Evolutionary conservation across 2,888 invertebrate species (phyloP).

Genomic region (Teinopalpus imperialis): DNA sequence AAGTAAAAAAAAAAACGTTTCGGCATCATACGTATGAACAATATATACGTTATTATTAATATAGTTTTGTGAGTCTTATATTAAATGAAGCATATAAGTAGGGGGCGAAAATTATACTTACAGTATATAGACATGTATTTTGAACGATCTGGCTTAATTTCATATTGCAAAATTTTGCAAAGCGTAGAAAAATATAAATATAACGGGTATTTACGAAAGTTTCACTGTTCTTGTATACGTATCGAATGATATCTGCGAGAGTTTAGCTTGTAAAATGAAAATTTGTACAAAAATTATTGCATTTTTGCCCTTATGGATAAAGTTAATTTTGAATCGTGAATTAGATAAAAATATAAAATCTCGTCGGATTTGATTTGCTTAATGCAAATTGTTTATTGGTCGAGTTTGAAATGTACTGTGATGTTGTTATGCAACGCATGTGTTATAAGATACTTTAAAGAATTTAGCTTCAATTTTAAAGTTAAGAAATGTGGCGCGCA

Average conservation of each 20-base stretch:
- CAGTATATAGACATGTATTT: too few relatives aligned
- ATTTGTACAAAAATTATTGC: conserved; percentile 22
- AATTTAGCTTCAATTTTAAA: conserved; percentile 16
- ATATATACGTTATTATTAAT: too few relatives aligned
- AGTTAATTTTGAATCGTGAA: conserved; percentile 1
- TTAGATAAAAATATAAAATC: not conserved
- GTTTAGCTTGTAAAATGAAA: conserved; percentile 12
- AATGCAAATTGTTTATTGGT: conserved; percentile 5
- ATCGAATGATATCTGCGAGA: not conserved
- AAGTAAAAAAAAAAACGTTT: too few relatives aligned
- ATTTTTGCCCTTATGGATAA: conserved; percentile 15
- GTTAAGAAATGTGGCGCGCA: conserved; percentile 10
- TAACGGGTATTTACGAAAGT: too few relatives aligned
- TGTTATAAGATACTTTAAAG: conserved; percentile 14
- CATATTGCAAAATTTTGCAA: too few relatives aligned
- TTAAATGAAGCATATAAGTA: too few relatives aligned
- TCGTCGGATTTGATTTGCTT: not conserved
- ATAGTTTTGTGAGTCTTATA: too few relatives aligned
- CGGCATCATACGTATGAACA: too few relatives aligned
- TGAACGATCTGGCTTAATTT: too few relatives aligned
- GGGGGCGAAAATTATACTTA: too few relatives aligned
- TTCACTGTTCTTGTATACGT: too few relatives aligned
- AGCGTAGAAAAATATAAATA: too few relatives aligned
- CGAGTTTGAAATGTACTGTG: conserved; percentile 20
- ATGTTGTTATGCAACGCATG: conserved; percentile 21